Evolutionary conservation across 2,888 invertebrate species (phyloP).

Genomic region (Phrixothrix hirtus): DNA sequence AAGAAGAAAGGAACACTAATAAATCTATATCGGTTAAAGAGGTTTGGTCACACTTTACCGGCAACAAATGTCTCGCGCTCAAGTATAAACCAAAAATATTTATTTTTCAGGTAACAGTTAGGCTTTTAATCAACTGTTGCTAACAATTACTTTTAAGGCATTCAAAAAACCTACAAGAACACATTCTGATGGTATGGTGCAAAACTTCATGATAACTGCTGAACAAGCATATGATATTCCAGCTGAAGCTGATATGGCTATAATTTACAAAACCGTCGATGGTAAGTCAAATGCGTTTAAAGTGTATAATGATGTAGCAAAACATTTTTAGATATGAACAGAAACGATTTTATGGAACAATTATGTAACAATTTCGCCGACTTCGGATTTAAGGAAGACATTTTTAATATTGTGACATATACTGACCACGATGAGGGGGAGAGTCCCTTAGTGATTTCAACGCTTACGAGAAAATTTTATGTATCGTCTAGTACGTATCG

Average conservation of each 20-base stretch:
- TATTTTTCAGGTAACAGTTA: slow-evolving; percentile 43
- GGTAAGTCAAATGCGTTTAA: no score
- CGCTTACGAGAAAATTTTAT: slow-evolving; percentile 49
- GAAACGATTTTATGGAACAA: slow-evolving; percentile 34
- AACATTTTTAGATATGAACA: neutral
- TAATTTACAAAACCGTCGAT: slow-evolving; percentile 35
- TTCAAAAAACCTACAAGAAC: slow-evolving; percentile 2
- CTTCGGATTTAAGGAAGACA: slow-evolving; percentile 43
- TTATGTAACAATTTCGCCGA: slow-evolving; percentile 40
- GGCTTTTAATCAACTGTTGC: slow-evolving; percentile 2
- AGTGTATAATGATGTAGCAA: no score
- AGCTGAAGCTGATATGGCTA: slow-evolving; percentile 38
- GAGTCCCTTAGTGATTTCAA: slow-evolving; percentile 45
- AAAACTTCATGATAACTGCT: neutral
- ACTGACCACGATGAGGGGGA: slow-evolving; percentile 29
- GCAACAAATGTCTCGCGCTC: slow-evolving; percentile 39
- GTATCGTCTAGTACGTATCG: slow-evolving; percentile 38
- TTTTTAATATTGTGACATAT: slow-evolving; percentile 38
- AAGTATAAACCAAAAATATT: slow-evolving; percentile 51
- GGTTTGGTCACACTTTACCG: slow-evolving; percentile 45
- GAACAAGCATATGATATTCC: slow-evolving; percentile 33
- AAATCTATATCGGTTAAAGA: slow-evolving; percentile 26
- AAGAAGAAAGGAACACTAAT: slow-evolving; percentile 7
- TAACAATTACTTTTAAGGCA: slow-evolving; percentile 10
- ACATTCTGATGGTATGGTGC: neutral